Base-by-base conservation (phyloP, 2,797 vertebrate species). In the Oophaga sylvatica region DNA sequence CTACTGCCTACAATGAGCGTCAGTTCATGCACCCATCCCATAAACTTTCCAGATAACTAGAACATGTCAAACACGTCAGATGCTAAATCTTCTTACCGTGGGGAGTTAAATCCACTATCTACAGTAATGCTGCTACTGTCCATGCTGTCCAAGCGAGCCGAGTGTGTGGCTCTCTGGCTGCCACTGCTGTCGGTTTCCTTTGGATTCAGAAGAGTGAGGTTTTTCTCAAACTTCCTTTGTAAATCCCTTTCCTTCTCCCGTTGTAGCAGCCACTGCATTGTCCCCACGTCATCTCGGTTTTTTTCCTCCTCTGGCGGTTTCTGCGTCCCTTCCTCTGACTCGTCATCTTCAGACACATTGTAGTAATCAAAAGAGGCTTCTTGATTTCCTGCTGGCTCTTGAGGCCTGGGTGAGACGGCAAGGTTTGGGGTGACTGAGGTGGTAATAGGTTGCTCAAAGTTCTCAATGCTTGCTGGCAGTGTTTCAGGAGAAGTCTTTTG, bases 21-120 rank as follows among this genome's bases (percentile, higher is more conserved):
- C 53, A 59, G 78, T 60, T 57, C 57, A 60, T 80, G 78, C 78
- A 80, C n/a, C 31, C 78, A 80, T 22, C 31, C 20, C 77, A 60
- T 35, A 60, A 57, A 35, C 57, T 41, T 62, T 80, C 57, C 56
- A 22, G 29, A 80, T 35, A 80, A 26, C 60, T 45, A 65, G 60
- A 81, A 80, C 59, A 80, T 41, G 59, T 70, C 76, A 73, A 31
- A 76, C 22, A 92, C 45, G 89, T 65, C 19, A 77, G 92, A 91
- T 75, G 84, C 88, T 90, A 90, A 78, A 84, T 76, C 92, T 97
- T 75, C 88, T 96, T 96, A 99, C 98, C 98, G 96, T 96, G 98
- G 98, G 82, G 98, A 99, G 95, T 99, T 99, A 96, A 99, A 99
- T 93, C 98, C 98, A 94, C 98, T 99, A 95, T 99, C 98, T 90